These are phyloP conservation scores for Tragelaphus scriptus DNA, from an alignment of 2,113 vertebrate genomes.

Conservation along the genomic window DNA sequence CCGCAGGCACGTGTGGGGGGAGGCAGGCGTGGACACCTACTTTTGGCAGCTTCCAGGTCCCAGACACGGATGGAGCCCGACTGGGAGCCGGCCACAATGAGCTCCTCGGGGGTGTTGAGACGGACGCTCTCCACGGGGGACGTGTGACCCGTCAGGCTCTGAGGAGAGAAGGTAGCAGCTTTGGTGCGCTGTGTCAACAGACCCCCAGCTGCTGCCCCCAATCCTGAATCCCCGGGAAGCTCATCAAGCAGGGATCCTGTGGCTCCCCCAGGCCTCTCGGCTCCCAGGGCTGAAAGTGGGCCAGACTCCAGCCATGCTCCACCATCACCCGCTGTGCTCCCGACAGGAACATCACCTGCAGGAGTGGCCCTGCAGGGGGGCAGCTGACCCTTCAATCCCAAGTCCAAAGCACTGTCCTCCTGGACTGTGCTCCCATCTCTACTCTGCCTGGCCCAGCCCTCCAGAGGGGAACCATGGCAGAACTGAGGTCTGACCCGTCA, in stretches of 20 bases:
- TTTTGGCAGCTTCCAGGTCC: constrained; percentile 98
- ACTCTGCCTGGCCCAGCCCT: background rate
- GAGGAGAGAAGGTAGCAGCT: constrained; percentile 22
- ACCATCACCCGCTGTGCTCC: background rate
- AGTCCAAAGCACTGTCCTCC: background rate
- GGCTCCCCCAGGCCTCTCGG: fast-evolving
- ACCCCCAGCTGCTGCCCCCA: background rate
- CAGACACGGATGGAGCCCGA: constrained; percentile 95
- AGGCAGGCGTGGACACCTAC: constrained; percentile 75
- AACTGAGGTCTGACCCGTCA: fast-evolving
- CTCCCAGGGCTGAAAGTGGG: background rate
- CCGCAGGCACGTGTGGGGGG: fast-evolving
- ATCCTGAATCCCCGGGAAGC: background rate
- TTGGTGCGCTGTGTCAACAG: background rate
- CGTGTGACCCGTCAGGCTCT: constrained; percentile 95
- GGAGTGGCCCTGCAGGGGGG: background rate
- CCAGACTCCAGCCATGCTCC: background rate
- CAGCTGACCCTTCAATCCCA: background rate
- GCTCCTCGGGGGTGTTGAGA: constrained; percentile 91
- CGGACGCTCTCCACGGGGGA: constrained; percentile 92
- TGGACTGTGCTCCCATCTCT: background rate
- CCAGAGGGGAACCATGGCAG: background rate
- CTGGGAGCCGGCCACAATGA: constrained; percentile 94
- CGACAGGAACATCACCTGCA: background rate
- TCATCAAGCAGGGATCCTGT: background rate